phyloP scores from a whole-genome alignment of 2,113 vertebrate genomes.

The Chaetops frenatus region DNA sequence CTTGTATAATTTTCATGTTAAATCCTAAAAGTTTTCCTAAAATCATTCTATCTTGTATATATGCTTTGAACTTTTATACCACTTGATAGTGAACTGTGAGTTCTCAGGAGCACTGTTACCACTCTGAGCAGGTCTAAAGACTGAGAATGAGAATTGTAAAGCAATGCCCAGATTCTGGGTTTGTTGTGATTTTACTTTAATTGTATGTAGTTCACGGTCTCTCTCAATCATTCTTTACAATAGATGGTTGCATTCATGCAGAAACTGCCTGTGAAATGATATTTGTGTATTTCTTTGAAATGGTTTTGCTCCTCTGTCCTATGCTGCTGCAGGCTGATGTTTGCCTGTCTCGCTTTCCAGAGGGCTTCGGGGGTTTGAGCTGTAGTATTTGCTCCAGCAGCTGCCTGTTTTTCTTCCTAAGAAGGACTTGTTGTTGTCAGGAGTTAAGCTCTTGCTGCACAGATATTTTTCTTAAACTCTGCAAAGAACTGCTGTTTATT shows the following conservation, averaged over 20 bases:
- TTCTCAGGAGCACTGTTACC: neutral
- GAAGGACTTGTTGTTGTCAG: constrained; percentile 59
- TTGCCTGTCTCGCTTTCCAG: constrained; percentile 3
- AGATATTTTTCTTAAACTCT: constrained; percentile 41
- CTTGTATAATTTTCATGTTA: neutral
- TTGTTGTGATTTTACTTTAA: neutral
- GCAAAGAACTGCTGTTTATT: constrained; percentile 59
- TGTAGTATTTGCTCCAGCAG: constrained; percentile 23
- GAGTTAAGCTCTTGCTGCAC: constrained; percentile 24
- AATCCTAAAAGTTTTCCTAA: neutral
- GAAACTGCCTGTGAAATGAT: neutral
- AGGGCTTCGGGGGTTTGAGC: neutral
- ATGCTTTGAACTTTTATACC: neutral
- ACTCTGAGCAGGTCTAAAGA: neutral
- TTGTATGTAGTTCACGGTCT: neutral
- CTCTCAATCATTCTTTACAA: neutral
- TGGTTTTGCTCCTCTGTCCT: neutral
- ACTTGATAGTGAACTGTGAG: neutral
- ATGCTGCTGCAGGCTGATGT: neutral
- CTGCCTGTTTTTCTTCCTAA: constrained; percentile 52
- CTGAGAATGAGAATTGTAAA: neutral
- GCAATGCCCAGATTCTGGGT: neutral
- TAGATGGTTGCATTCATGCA: neutral
- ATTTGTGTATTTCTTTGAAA: neutral
- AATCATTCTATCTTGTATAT: neutral